A percentile compares a stretch with the other conserved stretches of the same genome.
These are phyloP conservation scores for Caenorhabditis elegans DNA, from an alignment of 1,140 invertebrate genomes.

Conservation along the genomic window WBcel235 BX284604.4:7812501-7813000, in stretches of 20 bases:
- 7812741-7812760: not conserved
- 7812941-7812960: not conserved
- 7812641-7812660: not conserved
- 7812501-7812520: too few relatives aligned
- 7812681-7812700: not conserved
- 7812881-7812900: too few relatives aligned
- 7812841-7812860: too few relatives aligned
- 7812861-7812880: too few relatives aligned
- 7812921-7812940: not conserved
- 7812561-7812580: not conserved
- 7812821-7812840: too few relatives aligned
- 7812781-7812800: not conserved
- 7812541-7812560: too few relatives aligned
- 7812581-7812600: not conserved
- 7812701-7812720: not conserved
- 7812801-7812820: not conserved
- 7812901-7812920: not conserved
- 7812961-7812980: not conserved
- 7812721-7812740: not conserved
- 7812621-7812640: not conserved
- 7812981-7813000: too few relatives aligned
- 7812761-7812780: not conserved
- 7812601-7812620: not conserved
- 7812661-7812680: conserved; percentile 10
- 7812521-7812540: too few relatives aligned